phyloP scores from a whole-genome alignment of 2,797 vertebrate species.

The Acanthopagrus latus region DNA sequence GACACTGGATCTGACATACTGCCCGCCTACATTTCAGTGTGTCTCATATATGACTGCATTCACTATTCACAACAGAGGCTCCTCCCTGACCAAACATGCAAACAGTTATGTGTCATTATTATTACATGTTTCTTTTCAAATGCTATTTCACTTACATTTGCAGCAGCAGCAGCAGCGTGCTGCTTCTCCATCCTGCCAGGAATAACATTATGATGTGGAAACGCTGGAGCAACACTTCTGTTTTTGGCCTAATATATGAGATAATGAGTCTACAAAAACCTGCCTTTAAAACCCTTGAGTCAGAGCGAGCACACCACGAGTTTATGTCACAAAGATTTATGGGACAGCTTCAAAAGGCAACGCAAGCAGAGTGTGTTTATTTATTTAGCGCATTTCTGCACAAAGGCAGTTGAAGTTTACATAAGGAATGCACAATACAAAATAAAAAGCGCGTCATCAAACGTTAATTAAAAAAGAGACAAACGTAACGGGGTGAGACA shows the following conservation, averaged over 20 bases:
- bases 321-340: slow-evolving; percentile 54
- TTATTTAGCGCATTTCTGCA: slow-evolving; percentile 41
- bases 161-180: neutral
- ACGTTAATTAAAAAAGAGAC: slow-evolving; percentile 15
- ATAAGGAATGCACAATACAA: slow-evolving; percentile 12
- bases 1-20: neutral
- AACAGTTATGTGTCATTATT: neutral
- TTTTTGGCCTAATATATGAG: slow-evolving; percentile 33
- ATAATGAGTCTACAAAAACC: slow-evolving; percentile 39
- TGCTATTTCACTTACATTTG: slow-evolving; percentile 1
- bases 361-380: slow-evolving; percentile 32
- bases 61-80: neutral
- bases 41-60: neutral
- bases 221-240: slow-evolving; percentile 24
- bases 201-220: slow-evolving; percentile 18
- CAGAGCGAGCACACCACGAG: slow-evolving; percentile 27
- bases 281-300: slow-evolving; percentile 29
- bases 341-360: slow-evolving; percentile 41
- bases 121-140: neutral
- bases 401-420: slow-evolving; percentile 17
- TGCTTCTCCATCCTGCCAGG: neutral
- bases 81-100: neutral
- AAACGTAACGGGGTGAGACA: neutral
- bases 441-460: slow-evolving; percentile 20
- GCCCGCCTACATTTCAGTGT: neutral